A percentile compares a stretch with the other conserved stretches of the same genome.
Evolutionary conservation across 2,797 vertebrate genomes (phyloP).

Genomic region (Aldrovandia affinis): DNA sequence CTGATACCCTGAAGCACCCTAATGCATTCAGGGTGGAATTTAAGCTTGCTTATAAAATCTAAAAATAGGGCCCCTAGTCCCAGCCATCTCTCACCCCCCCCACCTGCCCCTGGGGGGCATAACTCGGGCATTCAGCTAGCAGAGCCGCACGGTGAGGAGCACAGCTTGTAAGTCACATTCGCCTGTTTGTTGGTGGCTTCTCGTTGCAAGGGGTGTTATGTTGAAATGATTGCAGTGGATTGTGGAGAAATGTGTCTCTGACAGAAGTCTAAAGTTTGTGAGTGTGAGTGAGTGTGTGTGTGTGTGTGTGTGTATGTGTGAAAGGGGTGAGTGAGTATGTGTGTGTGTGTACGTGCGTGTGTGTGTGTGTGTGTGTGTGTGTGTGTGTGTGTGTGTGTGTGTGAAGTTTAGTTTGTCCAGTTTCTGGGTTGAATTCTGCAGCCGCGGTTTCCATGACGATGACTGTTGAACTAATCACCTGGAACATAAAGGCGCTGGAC

Average conservation of each 20-base stretch:
- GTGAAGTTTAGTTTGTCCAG: no score
- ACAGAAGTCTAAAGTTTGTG: no score
- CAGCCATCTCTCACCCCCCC: background rate
- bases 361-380: no score
- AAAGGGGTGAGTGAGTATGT: no score
- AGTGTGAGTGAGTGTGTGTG: no score
- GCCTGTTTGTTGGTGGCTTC: background rate
- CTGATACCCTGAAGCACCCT: background rate
- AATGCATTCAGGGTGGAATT: background rate
- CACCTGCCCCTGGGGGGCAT: background rate
- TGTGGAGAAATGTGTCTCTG: no score
- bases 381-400: no score
- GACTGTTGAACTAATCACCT: background rate
- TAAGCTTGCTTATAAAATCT: constrained; percentile 20
- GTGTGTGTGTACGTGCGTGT: no score
- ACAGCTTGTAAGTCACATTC: background rate
- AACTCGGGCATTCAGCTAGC: background rate
- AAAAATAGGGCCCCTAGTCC: background rate
- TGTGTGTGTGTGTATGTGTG: no score
- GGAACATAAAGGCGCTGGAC: background rate
- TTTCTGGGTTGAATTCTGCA: no score
- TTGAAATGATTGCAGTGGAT: background rate
- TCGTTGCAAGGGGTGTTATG: background rate
- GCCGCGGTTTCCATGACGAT: no score
- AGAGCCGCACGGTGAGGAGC: background rate